Evolutionary conservation across 2,797 vertebrate genomes (phyloP).

Genomic region (Sebastes cheni): DNA sequence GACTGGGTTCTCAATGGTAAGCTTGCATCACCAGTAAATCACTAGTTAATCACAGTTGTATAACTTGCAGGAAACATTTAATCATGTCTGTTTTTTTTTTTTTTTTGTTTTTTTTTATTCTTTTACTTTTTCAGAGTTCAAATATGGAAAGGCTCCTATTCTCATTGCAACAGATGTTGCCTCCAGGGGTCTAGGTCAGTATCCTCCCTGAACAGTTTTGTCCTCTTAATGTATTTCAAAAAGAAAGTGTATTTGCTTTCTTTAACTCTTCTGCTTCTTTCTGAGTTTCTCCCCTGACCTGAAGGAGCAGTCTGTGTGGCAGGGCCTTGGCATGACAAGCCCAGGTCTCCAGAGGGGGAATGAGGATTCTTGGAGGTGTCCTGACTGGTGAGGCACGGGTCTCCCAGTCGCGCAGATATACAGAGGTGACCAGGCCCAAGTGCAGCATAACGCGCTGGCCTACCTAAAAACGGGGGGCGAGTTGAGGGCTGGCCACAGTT

Average conservation of each 20-base stretch:
- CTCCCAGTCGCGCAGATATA: constrained; percentile 92
- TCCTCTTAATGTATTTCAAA: constrained; percentile 49
- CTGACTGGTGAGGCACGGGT: constrained; percentile 92
- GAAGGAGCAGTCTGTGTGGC: constrained; percentile 99
- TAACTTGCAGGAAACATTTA: fast-evolving
- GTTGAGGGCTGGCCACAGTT: constrained; percentile 79
- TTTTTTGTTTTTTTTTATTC: neutral
- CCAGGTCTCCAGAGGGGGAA: constrained; percentile 98
- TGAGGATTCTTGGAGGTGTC: constrained; percentile 98
- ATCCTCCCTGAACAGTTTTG: constrained; percentile 19
- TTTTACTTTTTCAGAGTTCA: constrained; percentile 88
- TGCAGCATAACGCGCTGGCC: constrained; percentile 90
- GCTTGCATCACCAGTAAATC: neutral
- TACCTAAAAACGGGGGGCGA: constrained; percentile 90
- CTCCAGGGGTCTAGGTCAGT: constrained; percentile 97
- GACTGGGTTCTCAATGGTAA: constrained; percentile 99
- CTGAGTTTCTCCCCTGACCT: constrained; percentile 95
- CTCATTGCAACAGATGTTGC: constrained; percentile 99
- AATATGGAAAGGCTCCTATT: constrained; percentile 97
- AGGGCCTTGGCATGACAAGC: constrained; percentile 99
- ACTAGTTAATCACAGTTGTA: fast-evolving
- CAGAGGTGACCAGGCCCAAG: constrained; percentile 92
- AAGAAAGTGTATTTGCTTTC: constrained; percentile 97
- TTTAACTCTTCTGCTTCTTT: constrained; percentile 98
- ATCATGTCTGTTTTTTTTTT: neutral